Percentiles rank a stretch among this genome's conserved stretches.
Conservation (phyloP, 2,797 vertebrate species). For the Rhinophrynus dorsalis region DNA sequence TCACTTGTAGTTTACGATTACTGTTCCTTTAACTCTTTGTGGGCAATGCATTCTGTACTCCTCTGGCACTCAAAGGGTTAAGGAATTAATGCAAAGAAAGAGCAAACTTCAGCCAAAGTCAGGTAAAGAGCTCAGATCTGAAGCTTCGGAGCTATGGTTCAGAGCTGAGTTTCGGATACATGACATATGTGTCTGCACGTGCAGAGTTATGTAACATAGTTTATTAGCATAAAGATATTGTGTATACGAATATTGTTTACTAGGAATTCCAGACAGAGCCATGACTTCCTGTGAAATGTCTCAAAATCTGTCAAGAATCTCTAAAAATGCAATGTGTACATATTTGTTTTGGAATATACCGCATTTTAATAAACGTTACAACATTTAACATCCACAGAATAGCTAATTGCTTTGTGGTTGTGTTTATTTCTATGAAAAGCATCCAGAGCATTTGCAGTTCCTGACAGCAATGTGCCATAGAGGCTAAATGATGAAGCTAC, state of each 20-base stretch:
- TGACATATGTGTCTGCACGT: slow-evolving; percentile 4
- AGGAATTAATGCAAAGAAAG: no score
- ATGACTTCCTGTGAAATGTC: slow-evolving; percentile 25
- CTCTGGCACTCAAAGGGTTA: no score
- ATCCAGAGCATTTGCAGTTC: not conserved
- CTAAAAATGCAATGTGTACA: not conserved
- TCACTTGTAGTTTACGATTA: no score
- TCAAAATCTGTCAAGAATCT: slow-evolving; percentile 32
- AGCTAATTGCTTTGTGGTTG: not conserved
- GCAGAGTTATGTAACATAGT: slow-evolving; percentile 17
- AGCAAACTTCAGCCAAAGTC: not conserved
- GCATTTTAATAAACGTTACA: not conserved
- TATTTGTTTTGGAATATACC: slow-evolving; percentile 17
- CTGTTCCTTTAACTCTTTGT: no score
- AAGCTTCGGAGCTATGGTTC: not conserved
- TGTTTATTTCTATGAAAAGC: not conserved
- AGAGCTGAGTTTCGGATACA: not conserved
- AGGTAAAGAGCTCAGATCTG: not conserved
- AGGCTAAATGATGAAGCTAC: no score
- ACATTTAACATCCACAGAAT: not conserved
- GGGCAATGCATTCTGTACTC: no score
- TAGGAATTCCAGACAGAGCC: slow-evolving; percentile 19
- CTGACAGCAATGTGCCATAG: not conserved
- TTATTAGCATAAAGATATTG: slow-evolving; percentile 29
- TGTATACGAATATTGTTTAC: slow-evolving; percentile 35